Conservation (phyloP, 2,888 invertebrate genomes). For the Halictus quadricinctus region DNA sequence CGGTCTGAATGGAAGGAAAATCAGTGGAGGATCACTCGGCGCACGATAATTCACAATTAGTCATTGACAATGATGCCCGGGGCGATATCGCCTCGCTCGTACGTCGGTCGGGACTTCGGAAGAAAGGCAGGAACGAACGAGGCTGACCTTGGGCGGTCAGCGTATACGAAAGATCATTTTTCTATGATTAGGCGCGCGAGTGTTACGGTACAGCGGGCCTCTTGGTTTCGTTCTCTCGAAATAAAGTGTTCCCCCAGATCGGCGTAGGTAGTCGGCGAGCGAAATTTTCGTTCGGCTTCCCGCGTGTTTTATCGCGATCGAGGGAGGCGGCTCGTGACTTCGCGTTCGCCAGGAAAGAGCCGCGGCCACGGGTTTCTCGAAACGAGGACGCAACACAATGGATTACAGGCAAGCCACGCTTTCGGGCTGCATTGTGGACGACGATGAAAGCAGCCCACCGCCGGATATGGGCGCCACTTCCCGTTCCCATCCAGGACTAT, state of each 20-base stretch:
- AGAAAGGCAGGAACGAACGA: not conserved
- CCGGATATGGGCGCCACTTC: constrained; percentile 70
- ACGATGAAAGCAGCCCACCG: constrained; percentile 63
- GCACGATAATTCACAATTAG: not conserved
- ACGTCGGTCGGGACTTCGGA: not conserved
- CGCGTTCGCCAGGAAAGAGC: constrained; percentile 45
- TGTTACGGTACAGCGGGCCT: constrained; percentile 33
- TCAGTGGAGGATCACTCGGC: not conserved
- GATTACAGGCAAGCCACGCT: constrained; percentile 59
- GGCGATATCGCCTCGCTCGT: not conserved
- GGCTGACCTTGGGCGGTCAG: constrained; percentile 31
- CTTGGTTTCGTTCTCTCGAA: constrained; percentile 32
- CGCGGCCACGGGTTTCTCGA: constrained; percentile 42
- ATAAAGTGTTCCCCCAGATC: not conserved
- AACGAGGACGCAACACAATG: constrained; percentile 66
- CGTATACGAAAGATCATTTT: constrained; percentile 25
- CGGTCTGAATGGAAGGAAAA: not conserved
- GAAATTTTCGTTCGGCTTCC: constrained; percentile 39
- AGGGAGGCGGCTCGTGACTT: constrained; percentile 41
- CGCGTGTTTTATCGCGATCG: constrained; percentile 55
- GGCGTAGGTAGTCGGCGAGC: constrained; percentile 22
- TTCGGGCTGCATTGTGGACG: constrained; percentile 64
- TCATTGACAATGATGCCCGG: constrained; percentile 1
- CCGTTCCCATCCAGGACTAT: constrained; percentile 56
- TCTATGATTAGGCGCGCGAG: not conserved